Evolutionary conservation across 2,888 invertebrate species (phyloP), one percentile per base, ranked within the genome.

Genomic region (Gryllus longicercus): DNA sequence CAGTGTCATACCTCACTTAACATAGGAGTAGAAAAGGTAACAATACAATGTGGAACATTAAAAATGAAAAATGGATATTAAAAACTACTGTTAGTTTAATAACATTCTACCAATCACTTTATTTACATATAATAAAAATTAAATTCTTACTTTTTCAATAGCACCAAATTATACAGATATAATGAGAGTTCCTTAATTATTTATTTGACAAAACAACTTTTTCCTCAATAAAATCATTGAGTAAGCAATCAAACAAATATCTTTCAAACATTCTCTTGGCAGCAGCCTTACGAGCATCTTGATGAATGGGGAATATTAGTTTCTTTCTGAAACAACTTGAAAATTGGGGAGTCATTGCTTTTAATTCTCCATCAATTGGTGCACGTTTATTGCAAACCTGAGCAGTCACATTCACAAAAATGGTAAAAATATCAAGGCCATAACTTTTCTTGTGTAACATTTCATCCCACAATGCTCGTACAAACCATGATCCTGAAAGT

Each of bases 401-500:
- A 14, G 50, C 18, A 49, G 51, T 82, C 23, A 82, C 81, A 12
- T n/a, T 50, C 3, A 51, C 74, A n/a, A 75, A 80, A 2, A 81
- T 49, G 38, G 74, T 79, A 4, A 76, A 23, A 18, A 82, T 21
- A 51, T 80, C 78, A 38, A n/a, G 23, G 38, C n/a, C 25, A n/a
- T n/a, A 16, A 21, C 74, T n/a, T 11, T 21, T 74, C 16, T 77
- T 50, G 25, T 38, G n/a, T 11, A 82, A 51, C 11, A 82, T 77
- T 21, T 77, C 51, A 3, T 79, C 77, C 50, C 82, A 82, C 16
- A 82, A 11, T 14, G 81, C 79, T 63, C 79, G 75, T 23, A 82
- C 77, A 74, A 81, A 82, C 82, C 82, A 82, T 5, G 82, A 78
- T 4, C 82, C 82, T 25, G 25, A 18, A 23, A 76, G 23, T 5